A percentile compares a stretch with the other conserved stretches of the same genome.
These are phyloP conservation scores for Glossosoma conforme DNA, from an alignment of 1,140 invertebrate genomes.

Conservation along the genomic window DNA sequence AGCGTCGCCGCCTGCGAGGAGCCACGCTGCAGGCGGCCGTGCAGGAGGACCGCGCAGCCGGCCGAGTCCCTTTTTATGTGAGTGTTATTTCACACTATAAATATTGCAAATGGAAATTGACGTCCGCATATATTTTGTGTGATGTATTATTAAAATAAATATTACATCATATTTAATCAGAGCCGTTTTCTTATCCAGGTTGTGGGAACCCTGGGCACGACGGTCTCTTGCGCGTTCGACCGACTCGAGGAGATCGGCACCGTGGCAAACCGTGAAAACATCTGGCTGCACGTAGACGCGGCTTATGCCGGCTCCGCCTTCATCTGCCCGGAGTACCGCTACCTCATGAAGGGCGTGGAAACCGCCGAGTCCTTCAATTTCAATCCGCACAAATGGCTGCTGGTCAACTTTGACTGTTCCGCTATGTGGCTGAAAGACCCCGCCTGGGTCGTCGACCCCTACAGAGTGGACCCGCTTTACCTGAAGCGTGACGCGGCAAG, in stretches of 20 bases:
- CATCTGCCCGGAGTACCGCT: slow-evolving; percentile 89
- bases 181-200: slow-evolving; percentile 55
- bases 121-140: too few relatives aligned
- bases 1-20: slow-evolving; percentile 73
- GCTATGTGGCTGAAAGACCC: slow-evolving; percentile 93
- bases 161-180: too few relatives aligned
- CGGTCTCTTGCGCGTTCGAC: slow-evolving; percentile 87
- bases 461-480: slow-evolving; percentile 95
- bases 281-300: slow-evolving; percentile 93
- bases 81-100: too few relatives aligned
- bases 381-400: slow-evolving; percentile 95
- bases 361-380: slow-evolving; percentile 89
- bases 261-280: slow-evolving; percentile 65
- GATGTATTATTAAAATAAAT: too few relatives aligned
- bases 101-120: too few relatives aligned
- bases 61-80: slow-evolving; percentile 86
- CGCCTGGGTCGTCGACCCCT: slow-evolving; percentile 84
- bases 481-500: slow-evolving; percentile 87
- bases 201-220: slow-evolving; percentile 86
- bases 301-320: slow-evolving; percentile 92
- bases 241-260: slow-evolving; percentile 79
- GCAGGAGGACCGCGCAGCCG: slow-evolving; percentile 72
- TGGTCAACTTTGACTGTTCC: slow-evolving; percentile 94
- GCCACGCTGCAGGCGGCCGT: slow-evolving; percentile 77
- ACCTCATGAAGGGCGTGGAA: slow-evolving; percentile 85